These are phyloP conservation scores for Chloroceryle aenea DNA, from an alignment of 2,113 vertebrate species.

Conservation along the genomic window DNA sequence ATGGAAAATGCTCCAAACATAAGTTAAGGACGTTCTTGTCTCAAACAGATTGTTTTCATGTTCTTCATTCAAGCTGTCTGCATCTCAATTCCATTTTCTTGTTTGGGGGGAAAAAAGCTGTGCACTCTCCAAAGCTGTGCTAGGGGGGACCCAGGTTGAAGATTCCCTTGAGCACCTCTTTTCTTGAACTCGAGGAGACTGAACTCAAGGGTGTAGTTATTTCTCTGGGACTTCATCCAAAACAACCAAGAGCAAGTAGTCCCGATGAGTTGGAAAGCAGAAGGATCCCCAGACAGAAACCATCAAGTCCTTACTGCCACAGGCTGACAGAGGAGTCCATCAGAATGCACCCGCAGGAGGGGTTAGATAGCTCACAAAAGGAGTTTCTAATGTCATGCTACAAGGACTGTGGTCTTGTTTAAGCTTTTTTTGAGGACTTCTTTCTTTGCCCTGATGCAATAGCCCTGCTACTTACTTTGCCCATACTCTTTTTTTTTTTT, in stretches of 20 bases:
- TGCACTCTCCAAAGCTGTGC: not conserved
- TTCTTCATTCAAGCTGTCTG: not conserved
- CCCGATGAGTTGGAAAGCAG: not conserved
- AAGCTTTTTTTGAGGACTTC: not conserved
- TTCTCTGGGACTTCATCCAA: not conserved
- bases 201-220: not conserved
- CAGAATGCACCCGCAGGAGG: not conserved
- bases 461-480: not conserved
- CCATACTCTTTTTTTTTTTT: not conserved
- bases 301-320: not conserved
- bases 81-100: not conserved
- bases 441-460: not conserved
- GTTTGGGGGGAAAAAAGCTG: not conserved
- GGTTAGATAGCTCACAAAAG: not conserved
- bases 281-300: slow-evolving; percentile 2
- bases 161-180: not conserved
- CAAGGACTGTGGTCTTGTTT: not conserved
- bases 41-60: not conserved
- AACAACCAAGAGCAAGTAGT: not conserved
- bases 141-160: not conserved
- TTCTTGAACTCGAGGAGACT: not conserved
- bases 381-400: not conserved
- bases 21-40: not conserved
- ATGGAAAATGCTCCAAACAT: not conserved
- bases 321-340: not conserved